Percentiles rank a stretch among this genome's conserved stretches.
Conservation (phyloP, 2,113 vertebrate genomes). For the Capreolus pygargus region DNA sequence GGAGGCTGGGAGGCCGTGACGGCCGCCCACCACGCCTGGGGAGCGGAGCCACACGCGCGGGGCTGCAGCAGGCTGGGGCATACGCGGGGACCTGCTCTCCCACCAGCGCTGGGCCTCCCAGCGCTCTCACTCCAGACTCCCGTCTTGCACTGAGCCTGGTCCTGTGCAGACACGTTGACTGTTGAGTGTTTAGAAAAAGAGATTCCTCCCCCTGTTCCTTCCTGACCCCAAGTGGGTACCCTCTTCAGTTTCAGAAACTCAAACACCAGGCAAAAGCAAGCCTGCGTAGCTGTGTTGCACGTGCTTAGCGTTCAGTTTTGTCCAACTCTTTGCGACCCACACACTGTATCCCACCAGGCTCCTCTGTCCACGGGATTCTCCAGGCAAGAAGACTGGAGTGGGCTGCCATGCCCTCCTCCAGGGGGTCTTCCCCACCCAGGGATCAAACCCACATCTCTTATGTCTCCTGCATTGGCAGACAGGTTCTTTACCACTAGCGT, state of each 20-base stretch:
- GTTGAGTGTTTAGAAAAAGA: background rate
- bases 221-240: background rate
- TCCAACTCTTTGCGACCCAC: background rate
- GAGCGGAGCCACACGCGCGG: background rate
- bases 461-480: background rate
- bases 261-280: background rate
- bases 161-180: background rate
- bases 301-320: background rate
- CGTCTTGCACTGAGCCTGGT: background rate
- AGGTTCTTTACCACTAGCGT: background rate
- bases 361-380: background rate
- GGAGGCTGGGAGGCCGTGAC: background rate
- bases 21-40: background rate
- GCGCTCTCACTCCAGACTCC: constrained; percentile 18
- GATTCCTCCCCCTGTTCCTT: background rate
- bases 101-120: background rate
- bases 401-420: background rate
- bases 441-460: background rate
- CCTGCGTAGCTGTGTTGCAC: background rate
- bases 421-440: background rate
- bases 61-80: constrained; percentile 1
- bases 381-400: background rate
- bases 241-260: background rate
- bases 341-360: background rate
- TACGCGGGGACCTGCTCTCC: background rate